These are phyloP conservation scores for Halcyon malimbica DNA, from an alignment of 2,113 vertebrate species.

Conservation along the genomic window DNA sequence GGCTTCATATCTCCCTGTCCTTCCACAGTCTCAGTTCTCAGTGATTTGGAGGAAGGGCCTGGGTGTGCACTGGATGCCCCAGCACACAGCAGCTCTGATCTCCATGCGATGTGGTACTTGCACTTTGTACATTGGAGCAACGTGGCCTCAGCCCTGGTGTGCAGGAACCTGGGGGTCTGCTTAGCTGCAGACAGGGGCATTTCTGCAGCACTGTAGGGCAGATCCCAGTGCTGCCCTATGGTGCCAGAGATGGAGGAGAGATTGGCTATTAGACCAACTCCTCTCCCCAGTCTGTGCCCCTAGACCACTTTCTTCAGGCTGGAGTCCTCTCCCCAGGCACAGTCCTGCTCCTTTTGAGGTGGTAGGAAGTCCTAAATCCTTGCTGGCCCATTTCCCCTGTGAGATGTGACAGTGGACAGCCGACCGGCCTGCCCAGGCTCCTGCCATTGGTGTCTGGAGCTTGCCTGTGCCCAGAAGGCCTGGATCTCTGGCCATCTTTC, in stretches of 20 bases:
- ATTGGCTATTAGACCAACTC: accelerated
- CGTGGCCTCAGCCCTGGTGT: not conserved
- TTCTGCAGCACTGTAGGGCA: not conserved
- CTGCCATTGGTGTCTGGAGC: accelerated
- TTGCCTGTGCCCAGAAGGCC: not conserved
- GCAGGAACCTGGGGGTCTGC: not conserved
- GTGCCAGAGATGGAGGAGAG: not conserved
- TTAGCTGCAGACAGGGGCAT: not conserved
- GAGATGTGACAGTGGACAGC: accelerated
- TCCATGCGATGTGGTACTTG: accelerated
- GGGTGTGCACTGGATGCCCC: accelerated
- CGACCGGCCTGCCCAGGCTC: not conserved
- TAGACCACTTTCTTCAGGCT: not conserved
- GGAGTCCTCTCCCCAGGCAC: not conserved
- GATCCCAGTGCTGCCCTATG: accelerated
- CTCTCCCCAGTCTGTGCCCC: not conserved
- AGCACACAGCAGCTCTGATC: not conserved
- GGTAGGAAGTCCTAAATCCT: not conserved
- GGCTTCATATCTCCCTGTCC: not conserved
- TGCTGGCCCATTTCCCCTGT: accelerated
- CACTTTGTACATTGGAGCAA: accelerated
- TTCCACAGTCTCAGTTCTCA: accelerated
- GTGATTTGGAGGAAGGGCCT: not conserved
- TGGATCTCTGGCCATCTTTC: accelerated
- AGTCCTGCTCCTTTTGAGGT: not conserved